These are phyloP conservation scores for Masticophis lateralis DNA, from an alignment of 2,797 vertebrate species.

Conservation along the genomic window DNA sequence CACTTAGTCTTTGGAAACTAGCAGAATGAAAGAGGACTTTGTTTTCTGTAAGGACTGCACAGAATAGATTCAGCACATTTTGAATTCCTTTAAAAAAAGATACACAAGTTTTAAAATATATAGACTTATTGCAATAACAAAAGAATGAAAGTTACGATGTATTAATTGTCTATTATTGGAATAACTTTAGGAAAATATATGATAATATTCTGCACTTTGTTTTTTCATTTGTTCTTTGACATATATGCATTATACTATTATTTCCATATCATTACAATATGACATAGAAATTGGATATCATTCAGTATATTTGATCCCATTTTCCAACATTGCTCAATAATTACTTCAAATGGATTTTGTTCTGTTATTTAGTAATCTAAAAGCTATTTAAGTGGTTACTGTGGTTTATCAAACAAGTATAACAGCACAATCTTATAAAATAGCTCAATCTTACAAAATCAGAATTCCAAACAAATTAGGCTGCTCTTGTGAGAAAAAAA, in stretches of 20 bases:
- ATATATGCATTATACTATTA: conserved; percentile 4
- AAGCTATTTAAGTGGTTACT: not conserved
- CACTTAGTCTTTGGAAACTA: conserved; percentile 95
- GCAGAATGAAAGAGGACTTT: conserved; percentile 97
- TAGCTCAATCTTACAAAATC: not conserved
- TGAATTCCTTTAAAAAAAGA: conserved; percentile 86
- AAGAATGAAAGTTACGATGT: conserved; percentile 32
- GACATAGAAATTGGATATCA: not conserved
- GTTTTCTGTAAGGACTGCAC: conserved; percentile 96
- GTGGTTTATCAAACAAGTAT: conserved; percentile 18
- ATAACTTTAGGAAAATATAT: conserved; percentile 32
- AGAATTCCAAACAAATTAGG: not conserved
- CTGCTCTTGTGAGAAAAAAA: not conserved
- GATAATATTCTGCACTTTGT: not conserved
- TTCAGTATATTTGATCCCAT: conserved; percentile 37
- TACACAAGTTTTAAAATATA: conserved; percentile 10
- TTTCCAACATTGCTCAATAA: conserved; percentile 22
- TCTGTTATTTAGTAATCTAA: conserved; percentile 9
- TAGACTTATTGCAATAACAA: conserved; percentile 22
- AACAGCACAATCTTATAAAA: conserved; percentile 22
- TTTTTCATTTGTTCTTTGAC: conserved; percentile 37
- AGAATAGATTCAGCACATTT: conserved; percentile 94
- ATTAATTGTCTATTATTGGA: conserved; percentile 27
- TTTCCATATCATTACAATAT: conserved; percentile 23
- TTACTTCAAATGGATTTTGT: not conserved